Evolutionary conservation across 1,140 invertebrate species (phyloP).

Genomic region (Drosophila varians): DNA sequence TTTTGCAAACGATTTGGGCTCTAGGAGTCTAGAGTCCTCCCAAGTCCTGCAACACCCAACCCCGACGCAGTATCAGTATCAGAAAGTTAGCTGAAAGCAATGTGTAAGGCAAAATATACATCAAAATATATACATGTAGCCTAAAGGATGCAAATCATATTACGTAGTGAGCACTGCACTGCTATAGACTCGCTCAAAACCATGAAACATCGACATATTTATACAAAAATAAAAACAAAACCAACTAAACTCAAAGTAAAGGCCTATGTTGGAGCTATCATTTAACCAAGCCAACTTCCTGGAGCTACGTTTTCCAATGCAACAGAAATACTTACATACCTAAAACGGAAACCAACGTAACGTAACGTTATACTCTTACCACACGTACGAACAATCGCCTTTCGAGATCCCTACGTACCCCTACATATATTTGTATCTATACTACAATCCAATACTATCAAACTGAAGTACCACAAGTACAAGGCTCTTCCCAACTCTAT

Average conservation of each 20-base stretch:
- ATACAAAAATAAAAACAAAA: slow-evolving; percentile 36
- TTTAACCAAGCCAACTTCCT: slow-evolving; percentile 48
- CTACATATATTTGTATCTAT: slow-evolving; percentile 11
- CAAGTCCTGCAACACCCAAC: not conserved
- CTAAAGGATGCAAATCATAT: slow-evolving; percentile 18
- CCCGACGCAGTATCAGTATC: slow-evolving; percentile 57
- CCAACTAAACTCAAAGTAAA: slow-evolving; percentile 1
- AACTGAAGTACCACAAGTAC: slow-evolving; percentile 39
- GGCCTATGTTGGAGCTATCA: too few relatives aligned
- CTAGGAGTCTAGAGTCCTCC: not conserved
- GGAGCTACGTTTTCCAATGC: slow-evolving; percentile 9
- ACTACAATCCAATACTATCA: not conserved
- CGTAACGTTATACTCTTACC: slow-evolving; percentile 39
- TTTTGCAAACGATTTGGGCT: not conserved
- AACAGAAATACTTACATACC: not conserved
- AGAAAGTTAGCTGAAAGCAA: slow-evolving; percentile 73
- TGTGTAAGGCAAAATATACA: slow-evolving; percentile 40
- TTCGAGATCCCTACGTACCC: slow-evolving; percentile 37
- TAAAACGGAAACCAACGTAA: slow-evolving; percentile 43
- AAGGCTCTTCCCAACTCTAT: slow-evolving; percentile 57
- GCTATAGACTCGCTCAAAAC: slow-evolving; percentile 67
- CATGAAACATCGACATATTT: slow-evolving; percentile 36
- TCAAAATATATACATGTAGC: slow-evolving; percentile 20
- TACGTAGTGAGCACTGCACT: slow-evolving; percentile 58
- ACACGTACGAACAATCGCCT: slow-evolving; percentile 73